Evolutionary conservation across 2,888 invertebrate genomes (phyloP).

Genomic region (Bembecia ichneumoniformis): DNA sequence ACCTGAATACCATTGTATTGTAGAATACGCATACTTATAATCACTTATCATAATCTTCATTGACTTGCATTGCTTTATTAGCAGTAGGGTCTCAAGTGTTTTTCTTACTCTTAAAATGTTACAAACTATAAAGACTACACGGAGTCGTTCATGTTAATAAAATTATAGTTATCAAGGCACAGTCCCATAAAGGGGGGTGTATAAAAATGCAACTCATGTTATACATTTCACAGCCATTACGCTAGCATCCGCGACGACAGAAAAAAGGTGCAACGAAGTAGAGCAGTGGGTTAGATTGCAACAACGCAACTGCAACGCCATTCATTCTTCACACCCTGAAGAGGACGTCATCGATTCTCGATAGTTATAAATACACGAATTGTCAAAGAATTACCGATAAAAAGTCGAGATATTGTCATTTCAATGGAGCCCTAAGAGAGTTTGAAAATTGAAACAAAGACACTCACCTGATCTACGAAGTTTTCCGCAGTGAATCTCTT

Average conservation of each 20-base stretch:
- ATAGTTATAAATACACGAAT: background rate
- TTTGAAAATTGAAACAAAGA: background rate
- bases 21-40: too few relatives aligned
- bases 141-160: background rate
- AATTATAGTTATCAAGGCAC: background rate
- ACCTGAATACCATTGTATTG: too few relatives aligned
- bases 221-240: conserved; percentile 38
- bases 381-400: background rate
- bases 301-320: conserved; percentile 21
- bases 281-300: conserved; percentile 39
- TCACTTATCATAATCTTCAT: too few relatives aligned
- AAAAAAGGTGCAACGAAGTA: conserved; percentile 22
- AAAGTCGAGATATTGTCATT: too few relatives aligned
- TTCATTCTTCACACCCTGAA: conserved; percentile 6
- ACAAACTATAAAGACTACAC: too few relatives aligned
- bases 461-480: conserved; percentile 90
- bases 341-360: conserved; percentile 1
- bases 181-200: background rate
- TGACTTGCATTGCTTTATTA: too few relatives aligned
- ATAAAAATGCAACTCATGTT: conserved; percentile 26
- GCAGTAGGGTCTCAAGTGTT: too few relatives aligned
- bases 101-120: too few relatives aligned
- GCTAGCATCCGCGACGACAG: conserved; percentile 10
- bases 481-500: conserved; percentile 88
- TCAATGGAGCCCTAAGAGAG: too few relatives aligned